Evolutionary conservation across 2,113 vertebrate genomes (phyloP).

Genomic region (Phrynosoma platyrhinos): DNA sequence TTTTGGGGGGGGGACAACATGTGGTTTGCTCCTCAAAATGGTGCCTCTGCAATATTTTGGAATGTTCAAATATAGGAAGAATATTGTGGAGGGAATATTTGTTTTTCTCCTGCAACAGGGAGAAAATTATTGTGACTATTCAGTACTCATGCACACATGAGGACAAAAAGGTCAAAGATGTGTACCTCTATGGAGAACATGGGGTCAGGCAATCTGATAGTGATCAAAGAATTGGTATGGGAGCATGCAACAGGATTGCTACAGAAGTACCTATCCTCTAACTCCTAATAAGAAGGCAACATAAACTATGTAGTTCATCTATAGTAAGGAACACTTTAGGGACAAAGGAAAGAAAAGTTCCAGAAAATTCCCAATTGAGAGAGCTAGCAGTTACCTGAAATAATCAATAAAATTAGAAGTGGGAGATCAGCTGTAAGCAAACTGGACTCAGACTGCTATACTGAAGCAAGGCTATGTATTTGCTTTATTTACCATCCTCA

Average conservation of each 20-base stretch:
- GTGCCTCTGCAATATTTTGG: too few relatives aligned
- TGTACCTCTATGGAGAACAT: too few relatives aligned
- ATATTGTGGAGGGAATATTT: too few relatives aligned
- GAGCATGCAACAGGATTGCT: background rate
- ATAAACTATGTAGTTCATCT: background rate
- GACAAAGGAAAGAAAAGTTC: background rate
- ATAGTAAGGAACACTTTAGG: background rate
- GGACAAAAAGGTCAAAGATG: too few relatives aligned
- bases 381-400: background rate
- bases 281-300: background rate
- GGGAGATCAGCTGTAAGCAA: background rate
- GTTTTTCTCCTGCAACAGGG: too few relatives aligned
- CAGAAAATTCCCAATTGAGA: background rate
- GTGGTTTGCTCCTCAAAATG: too few relatives aligned
- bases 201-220: too few relatives aligned
- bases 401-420: slow-evolving; percentile 6
- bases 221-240: too few relatives aligned
- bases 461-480: slow-evolving; percentile 21
- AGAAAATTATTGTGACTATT: too few relatives aligned
- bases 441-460: background rate
- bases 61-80: too few relatives aligned
- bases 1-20: too few relatives aligned
- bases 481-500: background rate
- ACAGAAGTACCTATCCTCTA: background rate
- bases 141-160: too few relatives aligned